phyloP scores from a whole-genome alignment of 2,797 vertebrate genomes.

The Ataeniobius toweri region DNA sequence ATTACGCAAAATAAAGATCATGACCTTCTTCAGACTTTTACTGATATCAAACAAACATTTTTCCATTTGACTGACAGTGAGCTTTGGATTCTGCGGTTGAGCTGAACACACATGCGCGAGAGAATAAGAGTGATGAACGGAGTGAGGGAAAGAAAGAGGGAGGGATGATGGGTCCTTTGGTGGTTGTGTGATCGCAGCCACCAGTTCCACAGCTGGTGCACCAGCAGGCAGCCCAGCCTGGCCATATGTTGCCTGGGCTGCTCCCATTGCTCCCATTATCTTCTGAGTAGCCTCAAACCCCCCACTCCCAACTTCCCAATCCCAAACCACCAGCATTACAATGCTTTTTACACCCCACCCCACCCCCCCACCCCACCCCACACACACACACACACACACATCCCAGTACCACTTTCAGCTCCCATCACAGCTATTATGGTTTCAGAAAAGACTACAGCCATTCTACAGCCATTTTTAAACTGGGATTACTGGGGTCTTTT shows the following conservation, averaged over 20 bases:
- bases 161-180: slow-evolving; percentile 74
- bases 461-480: slow-evolving; percentile 3
- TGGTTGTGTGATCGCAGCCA: slow-evolving; percentile 83
- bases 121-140: slow-evolving; percentile 16
- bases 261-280: slow-evolving; percentile 93
- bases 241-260: slow-evolving; percentile 90
- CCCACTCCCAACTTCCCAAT: slow-evolving; percentile 8
- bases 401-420: slow-evolving; percentile 11
- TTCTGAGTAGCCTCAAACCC: slow-evolving; percentile 71
- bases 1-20: neutral
- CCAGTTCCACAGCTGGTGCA: slow-evolving; percentile 92
- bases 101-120: slow-evolving; percentile 46
- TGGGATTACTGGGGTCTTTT: neutral
- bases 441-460: neutral
- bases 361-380: slow-evolving; percentile 1
- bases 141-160: slow-evolving; percentile 12
- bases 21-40: neutral
- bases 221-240: slow-evolving; percentile 89
- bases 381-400: neutral
- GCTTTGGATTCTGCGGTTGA: slow-evolving; percentile 2
- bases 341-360: slow-evolving; percentile 18
- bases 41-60: neutral
- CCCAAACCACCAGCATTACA: slow-evolving; percentile 22
- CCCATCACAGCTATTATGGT: slow-evolving; percentile 5
- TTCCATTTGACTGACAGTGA: neutral